phyloP scores from a whole-genome alignment of 2,113 vertebrate species.

The Numida meleagris region DNA sequence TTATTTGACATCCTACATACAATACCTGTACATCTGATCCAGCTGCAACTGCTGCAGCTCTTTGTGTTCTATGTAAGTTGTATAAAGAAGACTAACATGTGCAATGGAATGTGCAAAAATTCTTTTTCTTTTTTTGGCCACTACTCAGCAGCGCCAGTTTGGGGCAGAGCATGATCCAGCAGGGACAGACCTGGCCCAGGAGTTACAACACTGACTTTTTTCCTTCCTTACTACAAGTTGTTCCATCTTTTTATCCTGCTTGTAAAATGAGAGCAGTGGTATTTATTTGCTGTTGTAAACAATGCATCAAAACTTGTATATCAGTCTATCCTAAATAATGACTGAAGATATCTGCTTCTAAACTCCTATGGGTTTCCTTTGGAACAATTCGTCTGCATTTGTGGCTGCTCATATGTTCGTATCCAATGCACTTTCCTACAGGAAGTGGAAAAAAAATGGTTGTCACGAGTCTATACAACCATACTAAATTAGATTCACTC shows the following conservation, averaged over 20 bases:
- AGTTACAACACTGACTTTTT: not conserved
- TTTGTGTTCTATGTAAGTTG: not conserved
- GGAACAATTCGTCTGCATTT: not conserved
- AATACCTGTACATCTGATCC: not conserved
- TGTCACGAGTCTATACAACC: not conserved
- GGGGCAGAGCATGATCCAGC: not conserved
- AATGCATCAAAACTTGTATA: not conserved
- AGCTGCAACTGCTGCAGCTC: not conserved
- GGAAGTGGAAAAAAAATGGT: not conserved
- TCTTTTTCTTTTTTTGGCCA: not conserved
- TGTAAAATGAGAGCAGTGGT: not conserved
- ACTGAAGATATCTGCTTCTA: not conserved
- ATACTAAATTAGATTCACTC: slow-evolving; percentile 9
- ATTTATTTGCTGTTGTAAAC: not conserved
- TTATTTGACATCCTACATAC: not conserved
- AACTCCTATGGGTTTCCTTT: not conserved
- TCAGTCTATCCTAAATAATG: not conserved
- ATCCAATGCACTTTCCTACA: not conserved
- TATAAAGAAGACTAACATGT: not conserved
- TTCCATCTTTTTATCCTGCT: not conserved
- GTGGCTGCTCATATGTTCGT: not conserved
- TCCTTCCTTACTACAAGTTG: not conserved
- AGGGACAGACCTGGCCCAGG: not conserved
- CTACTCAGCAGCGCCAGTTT: not conserved
- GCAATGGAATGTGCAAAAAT: not conserved